phyloP scores from a whole-genome alignment of 2,888 invertebrate species.

The Hemistola chrysoprasaria region DNA sequence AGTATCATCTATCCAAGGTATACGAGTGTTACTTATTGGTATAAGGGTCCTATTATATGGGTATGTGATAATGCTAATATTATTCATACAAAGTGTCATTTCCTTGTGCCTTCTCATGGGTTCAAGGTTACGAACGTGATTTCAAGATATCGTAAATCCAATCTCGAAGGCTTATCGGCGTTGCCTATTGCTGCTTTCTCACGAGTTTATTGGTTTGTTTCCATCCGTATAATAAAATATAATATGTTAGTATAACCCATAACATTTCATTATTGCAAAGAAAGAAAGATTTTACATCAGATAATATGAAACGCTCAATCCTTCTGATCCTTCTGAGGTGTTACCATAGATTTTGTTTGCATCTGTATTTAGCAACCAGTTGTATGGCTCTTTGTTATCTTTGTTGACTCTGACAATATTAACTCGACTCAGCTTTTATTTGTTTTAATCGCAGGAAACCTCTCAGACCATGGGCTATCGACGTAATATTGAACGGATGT shows the following conservation, averaged over 20 bases:
- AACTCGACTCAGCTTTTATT: conserved; percentile 49
- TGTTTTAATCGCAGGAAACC: conserved; percentile 35
- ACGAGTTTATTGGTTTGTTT: conserved; percentile 42
- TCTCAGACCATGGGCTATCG: conserved; percentile 21
- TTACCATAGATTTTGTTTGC: conserved; percentile 59
- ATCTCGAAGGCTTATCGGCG: conserved; percentile 63
- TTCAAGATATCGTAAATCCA: conserved; percentile 74
- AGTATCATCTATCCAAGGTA: too few relatives aligned
- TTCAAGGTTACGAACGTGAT: conserved; percentile 76
- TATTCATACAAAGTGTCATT: conserved; percentile 57
- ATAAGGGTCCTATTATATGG: not conserved
- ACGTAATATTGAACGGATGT: conserved; percentile 6
- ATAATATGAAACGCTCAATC: conserved; percentile 27
- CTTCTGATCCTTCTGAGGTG: conserved; percentile 41
- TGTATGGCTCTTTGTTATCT: conserved; percentile 73
- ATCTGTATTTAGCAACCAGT: conserved; percentile 67
- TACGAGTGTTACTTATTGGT: not conserved
- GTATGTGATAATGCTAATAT: conserved; percentile 23
- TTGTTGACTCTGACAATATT: conserved; percentile 67
- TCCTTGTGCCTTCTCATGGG: conserved; percentile 65
- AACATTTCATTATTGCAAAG: too few relatives aligned
- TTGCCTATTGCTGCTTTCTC: conserved; percentile 65
- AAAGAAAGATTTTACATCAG: conserved; percentile 38
- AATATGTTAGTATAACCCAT: too few relatives aligned
- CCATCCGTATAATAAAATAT: too few relatives aligned